phyloP scores from a whole-genome alignment of 2,888 invertebrate species.

The Heliconius ethilla region DNA sequence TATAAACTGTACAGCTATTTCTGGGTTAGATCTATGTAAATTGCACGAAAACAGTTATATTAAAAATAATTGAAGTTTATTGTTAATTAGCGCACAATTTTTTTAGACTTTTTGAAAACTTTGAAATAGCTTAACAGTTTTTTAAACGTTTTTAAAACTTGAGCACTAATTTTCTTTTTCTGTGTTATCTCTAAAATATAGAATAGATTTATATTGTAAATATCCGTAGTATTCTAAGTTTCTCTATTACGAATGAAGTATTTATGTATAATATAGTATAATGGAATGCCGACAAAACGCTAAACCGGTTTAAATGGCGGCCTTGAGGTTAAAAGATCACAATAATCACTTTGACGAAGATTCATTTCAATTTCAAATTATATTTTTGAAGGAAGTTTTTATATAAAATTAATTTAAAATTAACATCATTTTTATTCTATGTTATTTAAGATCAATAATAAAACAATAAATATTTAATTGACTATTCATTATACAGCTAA shows the following conservation, averaged over 20 bases:
- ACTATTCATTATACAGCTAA: neutral
- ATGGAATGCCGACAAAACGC: slow-evolving; percentile 34
- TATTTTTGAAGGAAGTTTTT: slow-evolving; percentile 3
- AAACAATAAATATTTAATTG: neutral
- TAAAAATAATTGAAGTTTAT: neutral
- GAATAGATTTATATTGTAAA: neutral
- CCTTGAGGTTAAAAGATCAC: slow-evolving; percentile 34
- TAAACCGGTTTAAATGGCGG: slow-evolving; percentile 30
- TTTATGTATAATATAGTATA: slow-evolving; percentile 10
- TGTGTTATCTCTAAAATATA: neutral
- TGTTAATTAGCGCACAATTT: neutral
- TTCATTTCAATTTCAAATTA: slow-evolving; percentile 24
- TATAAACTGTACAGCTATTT: neutral
- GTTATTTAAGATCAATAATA: neutral
- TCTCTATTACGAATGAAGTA: neutral
- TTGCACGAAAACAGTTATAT: neutral
- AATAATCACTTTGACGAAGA: slow-evolving; percentile 5
- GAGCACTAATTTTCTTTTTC: neutral
- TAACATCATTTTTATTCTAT: neutral
- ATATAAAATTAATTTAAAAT: neutral
- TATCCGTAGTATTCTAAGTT: slow-evolving; percentile 3
- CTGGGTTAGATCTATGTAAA: neutral
- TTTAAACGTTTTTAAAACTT: neutral
- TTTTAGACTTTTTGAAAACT: neutral
- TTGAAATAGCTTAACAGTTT: neutral